Percentiles rank a stretch among this genome's conserved stretches.
Evolutionary conservation across 2,113 vertebrate species (phyloP).

Genomic region (Pelusios castaneus): DNA sequence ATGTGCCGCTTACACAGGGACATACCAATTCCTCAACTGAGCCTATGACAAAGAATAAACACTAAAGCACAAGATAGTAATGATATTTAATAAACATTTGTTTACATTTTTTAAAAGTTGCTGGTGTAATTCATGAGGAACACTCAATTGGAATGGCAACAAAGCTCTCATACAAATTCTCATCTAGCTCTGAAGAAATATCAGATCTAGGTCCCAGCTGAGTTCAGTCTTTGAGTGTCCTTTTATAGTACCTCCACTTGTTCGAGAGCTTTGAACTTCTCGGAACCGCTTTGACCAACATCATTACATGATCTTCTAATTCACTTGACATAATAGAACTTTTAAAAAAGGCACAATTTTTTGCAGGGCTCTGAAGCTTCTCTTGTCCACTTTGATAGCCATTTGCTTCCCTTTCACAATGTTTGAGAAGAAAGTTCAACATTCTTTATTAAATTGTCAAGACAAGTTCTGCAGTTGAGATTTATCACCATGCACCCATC

Average conservation of each 20-base stretch:
- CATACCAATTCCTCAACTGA: background rate
- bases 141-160: slow-evolving; percentile 13
- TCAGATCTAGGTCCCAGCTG: slow-evolving; percentile 6
- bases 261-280: background rate
- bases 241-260: background rate
- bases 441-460: background rate
- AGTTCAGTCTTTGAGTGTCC: background rate
- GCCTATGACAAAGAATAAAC: background rate
- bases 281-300: background rate
- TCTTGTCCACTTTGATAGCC: background rate
- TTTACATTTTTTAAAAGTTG: slow-evolving; percentile 29
- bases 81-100: slow-evolving; percentile 40
- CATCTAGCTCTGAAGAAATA: background rate
- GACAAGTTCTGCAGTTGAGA: background rate
- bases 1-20: background rate
- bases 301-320: background rate
- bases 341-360: background rate
- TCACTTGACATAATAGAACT: background rate
- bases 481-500: accelerated
- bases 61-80: background rate
- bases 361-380: background rate
- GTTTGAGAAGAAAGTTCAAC: background rate
- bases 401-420: background rate
- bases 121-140: slow-evolving; percentile 48
- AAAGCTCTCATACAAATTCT: background rate